These are phyloP conservation scores for Cottus gobio DNA, from an alignment of 2,113 vertebrate genomes.

Conservation along the genomic window DNA sequence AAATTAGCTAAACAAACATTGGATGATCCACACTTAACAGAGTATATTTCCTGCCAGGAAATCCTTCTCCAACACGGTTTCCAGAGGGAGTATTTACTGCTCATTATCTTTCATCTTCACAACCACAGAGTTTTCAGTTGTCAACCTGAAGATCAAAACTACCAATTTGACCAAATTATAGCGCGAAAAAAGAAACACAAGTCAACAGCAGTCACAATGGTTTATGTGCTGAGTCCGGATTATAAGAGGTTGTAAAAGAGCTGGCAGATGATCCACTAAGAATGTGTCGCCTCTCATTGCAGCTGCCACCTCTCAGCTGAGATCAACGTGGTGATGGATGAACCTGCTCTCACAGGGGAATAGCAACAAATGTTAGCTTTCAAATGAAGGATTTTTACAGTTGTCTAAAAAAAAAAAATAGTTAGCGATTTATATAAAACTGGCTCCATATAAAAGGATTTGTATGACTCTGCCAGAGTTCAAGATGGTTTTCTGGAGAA, in stretches of 20 bases:
- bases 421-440: background rate
- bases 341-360: conserved; percentile 52
- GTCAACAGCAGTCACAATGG: conserved; percentile 64
- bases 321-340: conserved; percentile 60
- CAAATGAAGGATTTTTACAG: conserved; percentile 8
- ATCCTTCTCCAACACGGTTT: conserved; percentile 45
- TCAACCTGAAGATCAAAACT: conserved; percentile 69
- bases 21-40: conserved; percentile 4
- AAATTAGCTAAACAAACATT: conserved; percentile 38
- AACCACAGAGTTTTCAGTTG: conserved; percentile 62
- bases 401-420: background rate
- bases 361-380: conserved; percentile 4
- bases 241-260: conserved; percentile 71
- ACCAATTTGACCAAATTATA: conserved; percentile 68
- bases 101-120: conserved; percentile 49
- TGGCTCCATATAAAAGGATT: conserved; percentile 17
- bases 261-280: conserved; percentile 64
- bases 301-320: conserved; percentile 58
- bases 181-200: conserved; percentile 60
- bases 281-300: conserved; percentile 69
- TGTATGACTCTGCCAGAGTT: conserved; percentile 4
- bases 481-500: conserved; percentile 14
- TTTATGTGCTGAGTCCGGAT: conserved; percentile 57
- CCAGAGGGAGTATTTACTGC: conserved; percentile 66
- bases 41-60: conserved; percentile 38